Conservation (phyloP, 2,888 invertebrate genomes). For the Salticus scenicus region DNA sequence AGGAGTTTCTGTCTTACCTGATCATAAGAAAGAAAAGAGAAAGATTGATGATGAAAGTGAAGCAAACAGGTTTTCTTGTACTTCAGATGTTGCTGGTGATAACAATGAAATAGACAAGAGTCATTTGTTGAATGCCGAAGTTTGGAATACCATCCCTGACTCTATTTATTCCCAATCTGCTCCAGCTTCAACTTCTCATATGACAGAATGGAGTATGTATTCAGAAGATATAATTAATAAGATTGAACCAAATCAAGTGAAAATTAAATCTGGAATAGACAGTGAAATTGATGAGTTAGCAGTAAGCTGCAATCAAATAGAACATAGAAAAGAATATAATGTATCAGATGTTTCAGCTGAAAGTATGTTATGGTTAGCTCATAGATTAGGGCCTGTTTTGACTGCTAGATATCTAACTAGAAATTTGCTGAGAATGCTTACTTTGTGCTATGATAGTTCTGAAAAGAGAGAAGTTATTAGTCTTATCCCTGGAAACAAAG, state of each 20-base stretch:
- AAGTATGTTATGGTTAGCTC: conserved; percentile 92
- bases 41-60: conserved; percentile 28
- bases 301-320: background rate
- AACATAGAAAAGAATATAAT: conserved; percentile 70
- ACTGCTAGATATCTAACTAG: conserved; percentile 92
- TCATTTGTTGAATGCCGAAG: conserved; percentile 4
- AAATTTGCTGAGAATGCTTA: conserved; percentile 94
- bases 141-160: conserved; percentile 32
- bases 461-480: conserved; percentile 76
- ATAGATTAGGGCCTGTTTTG: conserved; percentile 93
- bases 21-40: conserved; percentile 21
- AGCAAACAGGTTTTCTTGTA: conserved; percentile 19
- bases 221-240: background rate
- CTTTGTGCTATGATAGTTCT: conserved; percentile 91
- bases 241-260: background rate
- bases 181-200: conserved; percentile 48
- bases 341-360: conserved; percentile 88
- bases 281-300: background rate
- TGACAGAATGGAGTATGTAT: conserved; percentile 25
- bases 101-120: background rate
- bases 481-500: conserved; percentile 33
- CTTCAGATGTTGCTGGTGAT: conserved; percentile 18
- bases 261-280: background rate
- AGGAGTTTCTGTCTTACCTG: conserved; percentile 5
- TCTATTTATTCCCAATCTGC: conserved; percentile 55